A percentile compares a stretch with the other conserved stretches of the same genome.
phyloP scores from a whole-genome alignment of 2,113 vertebrate genomes.

The Nibea coibor region DNA sequence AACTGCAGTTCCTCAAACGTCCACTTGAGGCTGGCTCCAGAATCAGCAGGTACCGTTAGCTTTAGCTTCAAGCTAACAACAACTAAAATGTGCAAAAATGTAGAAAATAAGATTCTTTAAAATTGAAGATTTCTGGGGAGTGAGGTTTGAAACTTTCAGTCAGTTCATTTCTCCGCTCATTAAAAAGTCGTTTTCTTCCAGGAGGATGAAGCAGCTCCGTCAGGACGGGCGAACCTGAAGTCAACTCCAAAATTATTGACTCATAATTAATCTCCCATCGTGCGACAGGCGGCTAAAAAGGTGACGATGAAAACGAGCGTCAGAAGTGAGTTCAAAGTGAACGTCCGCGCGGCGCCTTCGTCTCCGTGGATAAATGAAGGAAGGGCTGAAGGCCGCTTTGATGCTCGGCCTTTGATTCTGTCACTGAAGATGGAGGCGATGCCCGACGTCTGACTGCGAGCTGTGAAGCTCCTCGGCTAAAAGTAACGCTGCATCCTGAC shows the following conservation, averaged over 20 bases:
- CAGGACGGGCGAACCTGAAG: neutral
- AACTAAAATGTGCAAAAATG: too few species aligned
- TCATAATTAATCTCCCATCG: neutral
- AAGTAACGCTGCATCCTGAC: neutral
- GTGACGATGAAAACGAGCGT: conserved; percentile 13
- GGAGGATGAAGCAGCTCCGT: neutral
- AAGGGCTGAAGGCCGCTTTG: conserved; percentile 1
- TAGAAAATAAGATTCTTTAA: too few species aligned
- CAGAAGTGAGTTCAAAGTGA: conserved; percentile 37
- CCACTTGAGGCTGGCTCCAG: too few species aligned
- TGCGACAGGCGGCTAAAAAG: neutral
- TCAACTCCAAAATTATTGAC: too few species aligned
- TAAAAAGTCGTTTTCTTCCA: neutral
- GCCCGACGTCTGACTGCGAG: neutral
- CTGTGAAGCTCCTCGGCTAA: neutral
- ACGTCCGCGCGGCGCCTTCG: conserved; percentile 1
- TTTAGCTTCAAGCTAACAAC: too few species aligned
- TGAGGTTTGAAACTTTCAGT: too few species aligned
- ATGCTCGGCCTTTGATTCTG: conserved; percentile 36
- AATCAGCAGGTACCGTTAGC: too few species aligned
- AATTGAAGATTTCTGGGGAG: too few species aligned
- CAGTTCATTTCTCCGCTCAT: too few species aligned
- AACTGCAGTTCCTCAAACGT: too few species aligned
- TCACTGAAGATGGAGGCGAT: neutral
- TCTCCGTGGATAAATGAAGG: conserved; percentile 7